Base-by-base conservation (phyloP, 2,888 invertebrate species). In the Choristoneura rosaceana region DNA sequence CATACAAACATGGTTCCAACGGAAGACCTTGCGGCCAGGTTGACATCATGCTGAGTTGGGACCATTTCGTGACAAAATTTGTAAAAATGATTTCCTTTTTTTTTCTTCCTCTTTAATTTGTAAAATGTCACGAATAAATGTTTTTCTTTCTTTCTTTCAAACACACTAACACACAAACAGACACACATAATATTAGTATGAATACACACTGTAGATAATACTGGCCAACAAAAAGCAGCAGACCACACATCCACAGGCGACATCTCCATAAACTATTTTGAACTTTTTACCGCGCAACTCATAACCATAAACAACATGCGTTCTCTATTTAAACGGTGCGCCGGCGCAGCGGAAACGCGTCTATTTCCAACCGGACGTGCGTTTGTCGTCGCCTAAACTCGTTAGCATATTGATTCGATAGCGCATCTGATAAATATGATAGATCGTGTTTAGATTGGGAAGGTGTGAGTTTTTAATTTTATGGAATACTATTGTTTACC, bases 291-390 rank as follows among this genome's bases (percentile, higher is more conserved):
- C 25, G 33, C 47, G 50, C 50, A 52, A 55, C 50, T 64, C 64
- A 64, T 64, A 64, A 58, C 41, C 73, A 60, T 73, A 73, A 73
- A 69, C 73, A 73, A 69, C 73, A 69, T 73, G 69, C 73, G 73
- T 69, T 73, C 59, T 73, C 69, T 73, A 73, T 69, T 58, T 68
- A 60, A 58, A 62, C 63, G 61, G 43, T 67, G 71, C 79, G 76
- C 82, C 73, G 71, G 81, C 84, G 84, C 90, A 90, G 92, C 55
- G 55, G 91, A 92, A 91, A 86, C 87, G 83, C 87, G 90, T 92
- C 93, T 93, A 93, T 93, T 91, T 89, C 91, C 81, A 88, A 90
- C 93, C 92, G 93, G 93, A 93, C 88, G 90, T 84, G 79, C 89
- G 90, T 91, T 90, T 88, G 90, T 90, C 89, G 87, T 87, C 86